Conservation (phyloP, 2,797 vertebrate species). For the Ptychadena robeensis region DNA sequence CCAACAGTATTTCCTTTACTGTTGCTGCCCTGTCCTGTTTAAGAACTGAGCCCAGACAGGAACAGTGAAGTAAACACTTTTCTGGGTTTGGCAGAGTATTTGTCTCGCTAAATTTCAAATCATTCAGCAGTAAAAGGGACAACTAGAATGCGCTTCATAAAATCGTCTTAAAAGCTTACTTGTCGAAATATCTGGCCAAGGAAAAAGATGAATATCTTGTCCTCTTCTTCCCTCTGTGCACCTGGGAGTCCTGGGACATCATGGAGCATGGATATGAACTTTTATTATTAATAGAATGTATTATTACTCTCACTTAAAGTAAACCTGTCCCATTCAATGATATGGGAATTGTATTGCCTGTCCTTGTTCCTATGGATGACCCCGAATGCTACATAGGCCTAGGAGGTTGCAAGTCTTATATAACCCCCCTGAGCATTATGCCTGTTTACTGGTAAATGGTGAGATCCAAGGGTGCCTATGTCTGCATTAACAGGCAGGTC, state of each 20-base stretch:
- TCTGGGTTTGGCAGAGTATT: slow-evolving; percentile 13
- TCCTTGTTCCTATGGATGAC: no score
- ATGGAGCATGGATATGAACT: slow-evolving; percentile 3
- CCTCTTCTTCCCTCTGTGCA: neutral
- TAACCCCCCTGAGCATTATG: no score
- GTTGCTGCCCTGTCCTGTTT: slow-evolving; percentile 4
- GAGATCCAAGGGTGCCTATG: no score
- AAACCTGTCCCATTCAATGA: no score
- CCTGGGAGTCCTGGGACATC: slow-evolving; percentile 12
- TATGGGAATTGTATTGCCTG: no score
- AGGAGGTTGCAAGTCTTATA: no score
- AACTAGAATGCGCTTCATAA: slow-evolving; percentile 17
- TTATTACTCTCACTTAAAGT: no score
- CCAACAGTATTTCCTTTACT: slow-evolving; percentile 3
- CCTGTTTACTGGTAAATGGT: no score
- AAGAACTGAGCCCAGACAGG: slow-evolving; percentile 24
- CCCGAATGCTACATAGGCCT: no score
- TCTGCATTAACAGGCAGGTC: no score
- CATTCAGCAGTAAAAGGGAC: slow-evolving; percentile 14
- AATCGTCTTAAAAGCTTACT: slow-evolving; percentile 1
- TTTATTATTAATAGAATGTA: no score
- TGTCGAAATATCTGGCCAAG: neutral
- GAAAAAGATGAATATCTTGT: neutral
- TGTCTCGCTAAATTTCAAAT: neutral
- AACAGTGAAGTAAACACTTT: slow-evolving; percentile 39